Conservation (phyloP, 2,113 vertebrate species). For the Nycticebus coucang region DNA sequence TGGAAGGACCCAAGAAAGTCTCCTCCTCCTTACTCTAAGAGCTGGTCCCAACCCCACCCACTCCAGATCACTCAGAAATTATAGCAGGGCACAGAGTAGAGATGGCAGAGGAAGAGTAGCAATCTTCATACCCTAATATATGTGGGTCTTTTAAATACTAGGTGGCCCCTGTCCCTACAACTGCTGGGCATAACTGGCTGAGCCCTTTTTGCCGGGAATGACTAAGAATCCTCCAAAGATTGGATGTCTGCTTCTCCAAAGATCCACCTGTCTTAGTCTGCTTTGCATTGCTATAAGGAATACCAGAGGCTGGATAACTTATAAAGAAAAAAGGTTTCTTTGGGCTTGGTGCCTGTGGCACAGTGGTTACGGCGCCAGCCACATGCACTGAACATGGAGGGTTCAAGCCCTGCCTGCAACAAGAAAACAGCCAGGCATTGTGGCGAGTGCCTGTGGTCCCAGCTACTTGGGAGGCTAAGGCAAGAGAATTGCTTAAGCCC, state of each 20-base stretch:
- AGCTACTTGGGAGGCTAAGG: too few relatives aligned
- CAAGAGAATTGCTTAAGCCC: too few relatives aligned
- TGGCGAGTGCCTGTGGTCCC: too few relatives aligned
- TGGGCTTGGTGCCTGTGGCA: neutral
- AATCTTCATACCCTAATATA: neutral
- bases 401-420: too few relatives aligned
- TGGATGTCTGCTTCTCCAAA: neutral
- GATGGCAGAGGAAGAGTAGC: neutral
- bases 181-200: neutral
- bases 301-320: neutral
- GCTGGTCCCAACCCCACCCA: neutral
- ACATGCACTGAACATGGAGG: too few relatives aligned
- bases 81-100: neutral
- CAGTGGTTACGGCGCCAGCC: too few relatives aligned
- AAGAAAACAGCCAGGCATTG: too few relatives aligned
- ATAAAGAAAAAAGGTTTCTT: neutral
- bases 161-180: neutral
- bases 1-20: slow-evolving; percentile 29
- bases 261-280: neutral
- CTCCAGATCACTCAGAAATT: slow-evolving; percentile 42
- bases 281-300: neutral
- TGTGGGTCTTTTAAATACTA: neutral
- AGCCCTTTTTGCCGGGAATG: neutral
- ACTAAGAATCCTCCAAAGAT: slow-evolving; percentile 9
- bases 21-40: slow-evolving; percentile 19